Evolutionary conservation across 1,140 invertebrate species (phyloP), one percentile per base, ranked within the genome.

Genomic region (Drosophila hydei): DNA sequence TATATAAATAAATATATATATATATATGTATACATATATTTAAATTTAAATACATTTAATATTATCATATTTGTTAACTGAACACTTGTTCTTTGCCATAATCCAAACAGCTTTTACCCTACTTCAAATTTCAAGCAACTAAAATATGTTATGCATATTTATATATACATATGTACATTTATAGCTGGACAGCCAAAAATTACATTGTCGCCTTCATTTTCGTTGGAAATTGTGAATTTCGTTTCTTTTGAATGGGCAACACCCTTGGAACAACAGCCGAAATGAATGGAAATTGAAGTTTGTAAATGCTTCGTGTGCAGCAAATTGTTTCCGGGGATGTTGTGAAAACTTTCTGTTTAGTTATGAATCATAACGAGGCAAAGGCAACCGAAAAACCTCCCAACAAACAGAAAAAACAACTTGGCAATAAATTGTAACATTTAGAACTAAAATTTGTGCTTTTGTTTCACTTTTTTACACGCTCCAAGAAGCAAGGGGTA

Each of bases 251-350:
- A 56, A 23, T 45, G 21, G 23, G 33, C 40, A 64, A 70, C 30
- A 50, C 18, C 21, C 45, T 21, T 12, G 19, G 12, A 25, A 47
- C 45, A 47, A 47, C 45, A 45, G 50, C 23, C 51, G 30, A 80
- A 85, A 72, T 77, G 63, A 85, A 77, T 74, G 8, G 50, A 69
- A 85, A 85, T 85, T 77, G 81, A 88, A 85, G 77, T 81, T 81
- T 81, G 81, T 85, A 80, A 85, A 87, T 78, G 81, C 55, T 77
- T 87, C 81, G 60, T 85, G 81, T 85, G 77, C 78, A 74, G 70
- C 83, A 81, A 85, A 87, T 85, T 87, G 81, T 80, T 85, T 85
- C 81, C 81, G 81, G 81, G 81, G 81, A 85, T 87, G 81, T 87
- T 87, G 81, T 72, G 33, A 67, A 77, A 78, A 64, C 54, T 67